Evolutionary conservation across 2,113 vertebrate species (phyloP).

Genomic region (Dasypus novemcinctus): DNA sequence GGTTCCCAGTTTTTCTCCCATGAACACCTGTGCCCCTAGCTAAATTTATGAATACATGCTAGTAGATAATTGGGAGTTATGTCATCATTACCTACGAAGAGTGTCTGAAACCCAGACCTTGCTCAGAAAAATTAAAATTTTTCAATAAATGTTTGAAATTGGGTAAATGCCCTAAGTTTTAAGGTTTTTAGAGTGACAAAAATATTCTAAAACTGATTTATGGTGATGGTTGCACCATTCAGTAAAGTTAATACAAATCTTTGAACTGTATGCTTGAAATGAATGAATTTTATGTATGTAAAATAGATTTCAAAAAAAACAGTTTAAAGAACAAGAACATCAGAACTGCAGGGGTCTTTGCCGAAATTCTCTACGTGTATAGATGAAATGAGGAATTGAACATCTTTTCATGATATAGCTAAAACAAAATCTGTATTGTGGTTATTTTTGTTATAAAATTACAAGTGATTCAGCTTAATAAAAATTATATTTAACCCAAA

Average conservation of each 20-base stretch:
- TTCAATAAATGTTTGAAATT: constrained; percentile 23
- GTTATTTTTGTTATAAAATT: constrained; percentile 31
- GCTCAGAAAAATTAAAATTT: background rate
- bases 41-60: background rate
- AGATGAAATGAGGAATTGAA: constrained; percentile 5
- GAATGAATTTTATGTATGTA: background rate
- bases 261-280: background rate
- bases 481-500: constrained; percentile 46
- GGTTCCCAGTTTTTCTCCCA: background rate
- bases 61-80: constrained; percentile 10
- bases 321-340: background rate
- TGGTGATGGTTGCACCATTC: background rate
- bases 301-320: background rate
- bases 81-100: background rate
- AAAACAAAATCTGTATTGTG: constrained; percentile 45
- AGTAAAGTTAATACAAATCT: constrained; percentile 36
- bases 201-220: constrained; percentile 1
- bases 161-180: background rate
- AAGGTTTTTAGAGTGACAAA: background rate
- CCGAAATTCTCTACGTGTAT: background rate
- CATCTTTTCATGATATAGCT: constrained; percentile 27
- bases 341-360: background rate
- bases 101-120: background rate
- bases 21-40: background rate
- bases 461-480: constrained; percentile 34